A percentile compares a stretch with the other conserved stretches of the same genome.
phyloP scores from a whole-genome alignment of 2,797 vertebrate genomes.

The Epinephelus awoara region DNA sequence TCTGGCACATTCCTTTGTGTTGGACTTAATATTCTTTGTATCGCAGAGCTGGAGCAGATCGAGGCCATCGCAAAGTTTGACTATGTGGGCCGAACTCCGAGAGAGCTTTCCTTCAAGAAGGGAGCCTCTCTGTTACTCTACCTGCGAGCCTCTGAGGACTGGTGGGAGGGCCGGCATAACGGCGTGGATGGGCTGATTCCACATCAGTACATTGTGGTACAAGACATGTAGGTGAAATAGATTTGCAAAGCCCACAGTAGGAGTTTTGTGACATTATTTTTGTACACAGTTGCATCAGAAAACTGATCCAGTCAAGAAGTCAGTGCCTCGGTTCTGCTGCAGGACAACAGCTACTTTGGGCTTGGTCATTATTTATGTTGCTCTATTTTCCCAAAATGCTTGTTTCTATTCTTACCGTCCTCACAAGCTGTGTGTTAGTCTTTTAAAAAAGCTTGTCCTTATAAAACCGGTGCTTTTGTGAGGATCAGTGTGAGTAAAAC shows the following conservation, averaged over 20 bases:
- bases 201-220: slow-evolving; percentile 99
- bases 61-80: slow-evolving; percentile 99
- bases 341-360: slow-evolving; percentile 2
- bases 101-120: slow-evolving; percentile 98
- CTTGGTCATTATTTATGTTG: slow-evolving; percentile 32
- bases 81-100: slow-evolving; percentile 92
- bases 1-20: background rate
- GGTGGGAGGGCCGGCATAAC: slow-evolving; percentile 99
- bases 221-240: slow-evolving; percentile 94
- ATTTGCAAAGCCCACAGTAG: background rate
- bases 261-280: background rate
- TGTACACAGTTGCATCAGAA: background rate
- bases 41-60: slow-evolving; percentile 96
- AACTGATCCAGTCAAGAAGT: background rate
- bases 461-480: background rate
- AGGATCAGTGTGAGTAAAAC: slow-evolving; percentile 22
- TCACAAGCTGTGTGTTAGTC: background rate
- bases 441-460: background rate
- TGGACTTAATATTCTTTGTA: background rate
- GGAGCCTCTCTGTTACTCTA: slow-evolving; percentile 97
- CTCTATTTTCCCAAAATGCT: slow-evolving; percentile 29
- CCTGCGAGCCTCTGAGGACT: slow-evolving; percentile 95
- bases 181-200: slow-evolving; percentile 98
- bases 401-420: slow-evolving; percentile 8
- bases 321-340: background rate